Evolutionary conservation across 2,113 vertebrate genomes (phyloP), one percentile per base, ranked within the genome.

Genomic region (Channa argus): DNA sequence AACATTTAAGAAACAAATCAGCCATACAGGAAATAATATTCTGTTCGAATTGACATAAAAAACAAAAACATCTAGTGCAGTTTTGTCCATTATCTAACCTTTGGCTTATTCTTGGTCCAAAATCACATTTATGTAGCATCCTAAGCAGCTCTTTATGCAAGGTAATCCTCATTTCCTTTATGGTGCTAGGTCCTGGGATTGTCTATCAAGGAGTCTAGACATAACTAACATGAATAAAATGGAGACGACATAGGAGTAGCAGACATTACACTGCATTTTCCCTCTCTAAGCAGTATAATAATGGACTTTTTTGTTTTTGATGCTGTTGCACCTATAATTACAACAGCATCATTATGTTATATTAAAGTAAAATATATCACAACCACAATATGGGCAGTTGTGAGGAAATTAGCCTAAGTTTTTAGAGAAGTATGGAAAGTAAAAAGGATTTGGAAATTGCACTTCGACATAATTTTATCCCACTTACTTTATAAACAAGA

Each of bases 31-130:
- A 60, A 58, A 80, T 10, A 14, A 69, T 10, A 71, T 63, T 60
- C 63, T 85, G 80, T 71, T 78, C 45, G 84, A 82, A 67, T 87
- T 80, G 73, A 82, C 84, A 91, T 67, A 67, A 73, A 77, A 77
- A 79, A 74, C 59, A 60, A 67, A 76, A 79, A 82, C 60, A 43
- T 87, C 81, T 90, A 89, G 88, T 91, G 87, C 88, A 90, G 85
- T 60, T 89, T 81, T 82, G 51, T 80, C 54, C 66, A 38, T 67
- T 75, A 52, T 50, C 85, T 92, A 90, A 88, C 80, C 92, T 94
- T 94, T 94, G 93, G 92, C 88, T 92, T 94, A 82, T 85, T 86
- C 76, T 82, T 88, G 77, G 64, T 84, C 79, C 78, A 80, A 84
- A 82, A 83, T 76, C 53, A 79, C 63, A 62, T 79, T 53, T 56